Evolutionary conservation across 2,888 invertebrate species (phyloP), one percentile per base, ranked within the genome.

Genomic region (Nomada goodeniana): DNA sequence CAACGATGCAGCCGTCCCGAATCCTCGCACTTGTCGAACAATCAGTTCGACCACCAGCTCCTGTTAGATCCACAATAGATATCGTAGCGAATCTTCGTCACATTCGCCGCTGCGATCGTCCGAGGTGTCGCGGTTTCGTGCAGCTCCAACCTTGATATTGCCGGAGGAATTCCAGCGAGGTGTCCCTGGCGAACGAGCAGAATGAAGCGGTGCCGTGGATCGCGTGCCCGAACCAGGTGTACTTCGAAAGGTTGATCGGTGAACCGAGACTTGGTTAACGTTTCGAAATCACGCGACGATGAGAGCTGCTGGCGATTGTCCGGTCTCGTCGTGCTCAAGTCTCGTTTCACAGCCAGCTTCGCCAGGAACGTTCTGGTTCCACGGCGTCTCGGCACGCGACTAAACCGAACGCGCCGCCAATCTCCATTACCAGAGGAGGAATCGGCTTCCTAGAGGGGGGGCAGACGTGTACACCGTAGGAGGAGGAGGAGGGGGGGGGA

Each of bases 371-470:
- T 79, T 87, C 82, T 83, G 80, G 86, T 87, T 94, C 94, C 93
- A 94, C 93, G 88, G 94, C 94, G 91, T 94, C 94, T 91, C 94
- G 93, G 91, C 93, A 94, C 93, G 95, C 95, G 94, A 95, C 93
- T 92, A 91, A 90, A 82, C 88, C 70, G 82, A 82, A 85, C 81
- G 84, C 84, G 83, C 76, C 87, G 83, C 88, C 85, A 87, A 87
- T 89, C 89, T 88, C 88, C 90, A 89, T 91, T 90, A 95, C 95
- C 70, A 94, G 74, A 69, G 78, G 71, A 70, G 95, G 95, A 71
- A 95, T 94, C 95, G 95, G 95, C 94, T 95, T 94, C 95, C 94
- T 94, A 94, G 94, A 94, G 95, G 83, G 78, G 78, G 78, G 79
- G 76, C 69, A 52, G 73, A 73, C 55, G 94, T 94, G 94, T 94